Evolutionary conservation across 2,888 invertebrate genomes (phyloP).

Genomic region (Cataglyphis albicans): DNA sequence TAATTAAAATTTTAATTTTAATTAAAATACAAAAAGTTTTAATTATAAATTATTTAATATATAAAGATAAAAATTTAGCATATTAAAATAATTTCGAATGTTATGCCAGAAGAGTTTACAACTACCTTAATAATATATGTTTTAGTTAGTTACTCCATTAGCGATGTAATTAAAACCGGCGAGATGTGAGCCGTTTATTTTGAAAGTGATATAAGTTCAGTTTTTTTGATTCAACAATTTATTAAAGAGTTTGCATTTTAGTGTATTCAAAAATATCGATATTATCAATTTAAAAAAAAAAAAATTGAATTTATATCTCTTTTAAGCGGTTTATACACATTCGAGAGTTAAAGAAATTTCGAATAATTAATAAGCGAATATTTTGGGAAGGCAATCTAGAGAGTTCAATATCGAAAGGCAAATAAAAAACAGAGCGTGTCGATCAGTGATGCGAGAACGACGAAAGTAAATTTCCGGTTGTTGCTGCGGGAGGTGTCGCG

Average conservation of each 20-base stretch:
- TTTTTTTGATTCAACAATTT: too few species aligned
- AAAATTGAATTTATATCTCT: too few species aligned
- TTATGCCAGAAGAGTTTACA: background rate
- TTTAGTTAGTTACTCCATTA: background rate
- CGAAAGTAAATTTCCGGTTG: slow-evolving; percentile 54
- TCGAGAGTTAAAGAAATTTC: background rate
- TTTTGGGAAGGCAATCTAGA: slow-evolving; percentile 1
- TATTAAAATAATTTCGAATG: background rate
- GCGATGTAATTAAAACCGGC: background rate
- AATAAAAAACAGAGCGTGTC: slow-evolving; percentile 60
- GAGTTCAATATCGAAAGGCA: slow-evolving; percentile 31
- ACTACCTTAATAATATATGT: background rate
- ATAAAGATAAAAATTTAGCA: background rate
- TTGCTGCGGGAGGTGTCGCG: slow-evolving; percentile 30
- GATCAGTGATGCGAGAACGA: slow-evolving; percentile 58
- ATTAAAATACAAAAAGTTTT: background rate
- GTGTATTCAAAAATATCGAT: too few species aligned
- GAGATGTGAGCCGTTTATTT: background rate
- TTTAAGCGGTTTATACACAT: too few species aligned
- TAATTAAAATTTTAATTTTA: background rate
- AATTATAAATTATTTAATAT: background rate
- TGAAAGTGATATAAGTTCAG: too few species aligned
- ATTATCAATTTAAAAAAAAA: too few species aligned
- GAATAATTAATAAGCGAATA: background rate
- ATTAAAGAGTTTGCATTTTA: too few species aligned